Conservation (phyloP, 2,113 vertebrate species). For the Capra hircus region DNA sequence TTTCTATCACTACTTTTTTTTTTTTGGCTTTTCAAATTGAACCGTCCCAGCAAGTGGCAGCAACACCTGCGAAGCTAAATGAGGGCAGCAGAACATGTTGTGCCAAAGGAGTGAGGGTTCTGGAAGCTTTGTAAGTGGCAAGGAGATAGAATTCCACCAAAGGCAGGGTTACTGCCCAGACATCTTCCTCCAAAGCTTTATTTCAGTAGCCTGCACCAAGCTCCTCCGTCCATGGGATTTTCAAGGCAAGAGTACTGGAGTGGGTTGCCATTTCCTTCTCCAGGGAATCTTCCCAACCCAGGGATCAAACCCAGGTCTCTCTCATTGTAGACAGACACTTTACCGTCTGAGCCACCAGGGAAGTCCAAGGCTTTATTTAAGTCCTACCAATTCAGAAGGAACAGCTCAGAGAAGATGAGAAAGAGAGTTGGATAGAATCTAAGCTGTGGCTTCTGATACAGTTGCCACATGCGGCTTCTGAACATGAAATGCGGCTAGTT, state of each 20-base stretch:
- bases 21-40: neutral
- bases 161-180: neutral
- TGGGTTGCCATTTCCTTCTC: too few relatives aligned
- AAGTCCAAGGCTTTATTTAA: neutral
- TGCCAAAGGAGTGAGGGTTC: neutral
- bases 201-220: neutral
- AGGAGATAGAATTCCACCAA: neutral
- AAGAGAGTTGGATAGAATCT: neutral
- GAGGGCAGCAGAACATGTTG: neutral
- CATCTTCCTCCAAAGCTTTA: neutral
- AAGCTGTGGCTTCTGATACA: neutral
- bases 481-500: neutral
- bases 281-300: too few relatives aligned
- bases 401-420: neutral
- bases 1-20: neutral
- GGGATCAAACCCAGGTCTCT: too few relatives aligned
- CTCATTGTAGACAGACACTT: too few relatives aligned
- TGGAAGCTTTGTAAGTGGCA: neutral
- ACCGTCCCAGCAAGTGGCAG: neutral
- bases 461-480: accelerated
- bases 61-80: neutral
- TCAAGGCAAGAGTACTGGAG: too few relatives aligned
- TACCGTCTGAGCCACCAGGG: too few relatives aligned
- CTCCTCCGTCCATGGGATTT: too few relatives aligned
- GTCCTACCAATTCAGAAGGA: neutral